Evolutionary conservation across 2,113 vertebrate genomes (phyloP).

Genomic region (Prolemur simus): DNA sequence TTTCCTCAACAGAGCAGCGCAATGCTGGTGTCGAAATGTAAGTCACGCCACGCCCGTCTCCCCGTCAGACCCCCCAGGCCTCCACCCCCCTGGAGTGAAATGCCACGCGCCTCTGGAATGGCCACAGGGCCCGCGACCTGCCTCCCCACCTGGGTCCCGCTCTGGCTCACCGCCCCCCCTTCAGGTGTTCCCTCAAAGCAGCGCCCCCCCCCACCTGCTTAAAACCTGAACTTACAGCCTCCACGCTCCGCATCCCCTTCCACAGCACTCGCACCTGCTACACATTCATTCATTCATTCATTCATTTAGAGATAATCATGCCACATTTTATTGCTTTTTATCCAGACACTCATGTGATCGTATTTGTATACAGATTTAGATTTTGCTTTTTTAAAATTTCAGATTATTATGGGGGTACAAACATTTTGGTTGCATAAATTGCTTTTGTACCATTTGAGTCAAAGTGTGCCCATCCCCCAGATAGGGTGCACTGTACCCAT

Average conservation of each 20-base stretch:
- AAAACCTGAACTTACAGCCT: neutral
- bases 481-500: too few species aligned
- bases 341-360: too few species aligned
- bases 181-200: neutral
- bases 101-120: rapidly evolving
- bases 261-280: neutral
- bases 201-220: neutral
- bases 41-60: neutral
- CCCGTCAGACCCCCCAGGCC: neutral
- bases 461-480: too few species aligned
- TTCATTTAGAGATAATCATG: too few species aligned
- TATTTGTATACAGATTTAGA: too few species aligned
- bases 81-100: neutral
- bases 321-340: too few species aligned
- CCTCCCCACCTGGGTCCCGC: neutral
- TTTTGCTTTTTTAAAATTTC: too few species aligned
- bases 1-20: neutral
- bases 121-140: rapidly evolving
- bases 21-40: neutral
- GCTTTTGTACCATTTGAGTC: too few species aligned
- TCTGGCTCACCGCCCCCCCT: neutral
- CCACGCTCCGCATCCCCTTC: neutral
- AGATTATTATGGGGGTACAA: too few species aligned
- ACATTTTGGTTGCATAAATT: too few species aligned
- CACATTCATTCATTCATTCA: neutral